Percentiles rank a stretch among this genome's conserved stretches.
Conservation (phyloP, 2,888 invertebrate genomes). For the Leucozona laternaria region DNA sequence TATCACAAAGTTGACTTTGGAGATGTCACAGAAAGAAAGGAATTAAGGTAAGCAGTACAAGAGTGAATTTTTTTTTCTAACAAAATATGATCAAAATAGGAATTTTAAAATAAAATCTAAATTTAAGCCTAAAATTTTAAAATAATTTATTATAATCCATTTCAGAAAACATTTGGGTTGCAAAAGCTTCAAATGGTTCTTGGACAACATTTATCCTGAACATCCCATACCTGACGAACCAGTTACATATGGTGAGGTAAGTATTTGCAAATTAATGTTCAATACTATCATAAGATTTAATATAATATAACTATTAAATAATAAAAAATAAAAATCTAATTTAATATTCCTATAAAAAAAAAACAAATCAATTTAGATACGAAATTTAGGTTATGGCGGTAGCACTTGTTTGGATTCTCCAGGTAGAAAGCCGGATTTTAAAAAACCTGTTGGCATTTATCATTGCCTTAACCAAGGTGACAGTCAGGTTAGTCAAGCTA, state of each 20-base stretch:
- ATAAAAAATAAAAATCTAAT: background rate
- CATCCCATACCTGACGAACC: conserved; percentile 99
- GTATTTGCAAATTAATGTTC: conserved; percentile 78
- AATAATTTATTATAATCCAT: background rate
- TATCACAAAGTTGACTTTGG: conserved; percentile 98
- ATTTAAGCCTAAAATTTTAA: too few species aligned
- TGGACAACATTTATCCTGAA: conserved; percentile 99
- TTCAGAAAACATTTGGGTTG: conserved; percentile 90
- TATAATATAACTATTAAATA: background rate
- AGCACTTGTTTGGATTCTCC: conserved; percentile 98
- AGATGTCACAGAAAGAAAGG: conserved; percentile 92
- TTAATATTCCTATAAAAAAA: conserved; percentile 9
- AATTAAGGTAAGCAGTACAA: conserved; percentile 89
- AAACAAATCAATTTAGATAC: conserved; percentile 79
- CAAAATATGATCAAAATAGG: too few species aligned
- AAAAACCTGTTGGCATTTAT: conserved; percentile 98
- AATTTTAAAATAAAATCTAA: too few species aligned
- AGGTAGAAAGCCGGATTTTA: conserved; percentile 95
- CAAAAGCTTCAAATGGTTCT: conserved; percentile 99
- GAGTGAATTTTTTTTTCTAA: too few species aligned
- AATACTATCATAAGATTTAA: background rate
- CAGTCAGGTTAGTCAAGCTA: conserved; percentile 92
- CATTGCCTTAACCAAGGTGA: conserved; percentile 99
- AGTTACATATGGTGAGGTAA: conserved; percentile 98
- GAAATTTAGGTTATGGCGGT: conserved; percentile 92